Conservation (phyloP, 2,113 vertebrate genomes). For the Chascanopsetta lugubris region DNA sequence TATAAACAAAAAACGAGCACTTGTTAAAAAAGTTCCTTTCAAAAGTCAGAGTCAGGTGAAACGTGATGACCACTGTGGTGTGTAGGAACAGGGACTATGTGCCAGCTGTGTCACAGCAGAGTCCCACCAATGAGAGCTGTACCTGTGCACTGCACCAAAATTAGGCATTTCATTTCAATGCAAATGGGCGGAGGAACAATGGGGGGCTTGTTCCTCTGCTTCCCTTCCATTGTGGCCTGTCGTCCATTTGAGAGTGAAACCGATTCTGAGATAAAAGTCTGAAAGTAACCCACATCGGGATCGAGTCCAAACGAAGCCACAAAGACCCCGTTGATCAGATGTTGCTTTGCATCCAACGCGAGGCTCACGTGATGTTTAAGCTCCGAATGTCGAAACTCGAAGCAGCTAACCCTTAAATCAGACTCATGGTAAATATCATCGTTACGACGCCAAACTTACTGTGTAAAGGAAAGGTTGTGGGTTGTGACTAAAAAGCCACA, state of each 20-base stretch:
- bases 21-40: too few relatives aligned
- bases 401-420: not conserved
- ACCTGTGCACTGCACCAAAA: conserved; percentile 20
- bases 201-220: conserved; percentile 66
- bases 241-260: conserved; percentile 62
- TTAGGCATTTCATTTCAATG: conserved; percentile 59
- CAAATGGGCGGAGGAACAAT: conserved; percentile 64
- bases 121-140: conserved; percentile 30
- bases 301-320: conserved; percentile 27
- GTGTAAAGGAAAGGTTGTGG: too few relatives aligned
- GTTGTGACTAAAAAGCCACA: too few relatives aligned
- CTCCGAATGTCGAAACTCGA: not conserved
- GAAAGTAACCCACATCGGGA: conserved; percentile 32
- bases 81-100: conserved; percentile 3
- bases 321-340: conserved; percentile 61
- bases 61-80: not conserved
- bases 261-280: conserved; percentile 65
- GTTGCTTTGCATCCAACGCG: conserved; percentile 8
- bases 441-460: too few relatives aligned
- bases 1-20: too few relatives aligned
- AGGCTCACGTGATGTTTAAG: not conserved
- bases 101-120: conserved; percentile 6
- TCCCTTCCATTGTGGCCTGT: conserved; percentile 37
- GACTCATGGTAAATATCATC: too few relatives aligned
- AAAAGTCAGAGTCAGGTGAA: not conserved